These are phyloP conservation scores for Odontophorus gujanensis DNA, from an alignment of 2,113 vertebrate species.

Conservation along the genomic window DNA sequence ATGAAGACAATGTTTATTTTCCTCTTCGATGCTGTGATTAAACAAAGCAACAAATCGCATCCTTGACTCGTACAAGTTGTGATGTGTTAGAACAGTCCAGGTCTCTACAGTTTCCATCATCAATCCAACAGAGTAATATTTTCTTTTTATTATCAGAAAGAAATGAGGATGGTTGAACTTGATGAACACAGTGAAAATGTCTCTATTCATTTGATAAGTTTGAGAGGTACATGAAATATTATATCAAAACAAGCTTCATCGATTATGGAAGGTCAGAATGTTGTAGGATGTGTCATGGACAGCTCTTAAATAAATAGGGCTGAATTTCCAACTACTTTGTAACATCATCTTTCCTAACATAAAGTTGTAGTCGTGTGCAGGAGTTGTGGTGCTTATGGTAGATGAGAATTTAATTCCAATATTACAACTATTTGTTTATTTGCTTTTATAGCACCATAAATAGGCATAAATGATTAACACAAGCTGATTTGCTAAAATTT, in stretches of 20 bases:
- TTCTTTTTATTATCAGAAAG: background rate
- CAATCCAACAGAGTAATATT: background rate
- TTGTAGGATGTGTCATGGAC: background rate
- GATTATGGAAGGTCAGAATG: background rate
- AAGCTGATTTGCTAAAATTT: background rate
- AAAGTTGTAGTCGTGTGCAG: background rate
- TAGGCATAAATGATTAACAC: background rate
- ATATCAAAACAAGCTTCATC: background rate
- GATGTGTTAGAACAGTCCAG: background rate
- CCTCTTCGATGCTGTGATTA: background rate
- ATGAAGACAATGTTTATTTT: background rate
- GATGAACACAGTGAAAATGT: background rate
- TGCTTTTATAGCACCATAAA: background rate
- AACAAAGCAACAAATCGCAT: background rate
- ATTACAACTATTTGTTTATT: background rate
- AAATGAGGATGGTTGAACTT: background rate
- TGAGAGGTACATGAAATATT: background rate
- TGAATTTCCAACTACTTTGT: background rate
- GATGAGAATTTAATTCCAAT: background rate
- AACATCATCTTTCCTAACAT: background rate
- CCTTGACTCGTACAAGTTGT: background rate
- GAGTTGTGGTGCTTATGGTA: background rate
- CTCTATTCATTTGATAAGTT: background rate
- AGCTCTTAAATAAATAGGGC: background rate
- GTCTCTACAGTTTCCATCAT: background rate